Base-by-base conservation (phyloP, 2,113 vertebrate genomes). In the Vidua chalybeata region DNA sequence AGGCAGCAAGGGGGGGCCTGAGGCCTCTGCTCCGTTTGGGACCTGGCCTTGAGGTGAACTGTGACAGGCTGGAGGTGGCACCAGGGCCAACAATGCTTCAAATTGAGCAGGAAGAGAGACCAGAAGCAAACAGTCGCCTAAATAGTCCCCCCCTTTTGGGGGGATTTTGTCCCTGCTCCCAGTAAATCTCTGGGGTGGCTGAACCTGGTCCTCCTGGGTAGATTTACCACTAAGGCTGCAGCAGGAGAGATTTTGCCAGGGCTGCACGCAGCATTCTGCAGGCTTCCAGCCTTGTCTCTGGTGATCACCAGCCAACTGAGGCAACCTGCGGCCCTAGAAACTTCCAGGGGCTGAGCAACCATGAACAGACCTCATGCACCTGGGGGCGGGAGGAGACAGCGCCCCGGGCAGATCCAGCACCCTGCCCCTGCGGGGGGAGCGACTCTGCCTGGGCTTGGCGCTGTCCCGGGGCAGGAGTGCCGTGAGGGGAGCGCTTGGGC, bases 301-400 rank as follows among this genome's bases (percentile, higher is more conserved):
- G 2, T 15, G 10, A 26, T 23, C 28, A 11, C 5, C 46, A 35
- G 24, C 41, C 13, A 56, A 0, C 10, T 22, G 63, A 84, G 51
- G 16, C 49, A 48, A 6, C 15, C 18, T 17, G 45, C 1, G 20
- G 10, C 11, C 51, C 35, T 7, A 10, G 3, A 35, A 31, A 52
- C 12, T 27, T 68, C 51, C 41, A 28, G 6, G 10, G 41, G 23
- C 45, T 76, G 20, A 64, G 46, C 9, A 33, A 30, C 52, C 59
- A 8, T 0, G 3, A 35, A 8, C 31, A 10, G 2, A 0, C 13
- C 46, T 46, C 14, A 0, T 3, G 7, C 43, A 27, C 3, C 30
- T 24, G 27, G 3, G 13, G 5, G 9, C 16, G 43, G 43, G 46
- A 77, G 16, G 54, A 61, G 27, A 19, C 45, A 39, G 5, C 15